Evolutionary conservation across 2,113 vertebrate genomes (phyloP).

Genomic region (Urocolius indicus): DNA sequence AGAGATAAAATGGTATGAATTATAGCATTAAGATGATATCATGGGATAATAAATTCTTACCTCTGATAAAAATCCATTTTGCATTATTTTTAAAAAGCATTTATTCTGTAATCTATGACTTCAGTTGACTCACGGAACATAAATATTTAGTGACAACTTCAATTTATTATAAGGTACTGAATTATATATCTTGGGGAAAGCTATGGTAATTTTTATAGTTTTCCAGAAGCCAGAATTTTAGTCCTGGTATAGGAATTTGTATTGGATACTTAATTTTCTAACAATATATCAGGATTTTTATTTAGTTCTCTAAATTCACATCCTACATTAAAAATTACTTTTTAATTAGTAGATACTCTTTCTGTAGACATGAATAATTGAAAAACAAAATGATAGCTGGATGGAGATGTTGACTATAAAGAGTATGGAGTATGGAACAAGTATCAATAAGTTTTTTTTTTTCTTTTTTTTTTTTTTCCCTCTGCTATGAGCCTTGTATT

Average conservation of each 20-base stretch:
- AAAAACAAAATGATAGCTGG: neutral
- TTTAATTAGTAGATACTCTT: neutral
- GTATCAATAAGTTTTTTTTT: neutral
- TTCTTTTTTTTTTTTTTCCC: neutral
- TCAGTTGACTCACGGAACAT: neutral
- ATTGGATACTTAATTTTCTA: neutral
- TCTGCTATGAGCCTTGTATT: neutral
- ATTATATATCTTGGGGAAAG: neutral
- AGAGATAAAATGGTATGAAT: neutral
- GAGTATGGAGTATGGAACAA: neutral
- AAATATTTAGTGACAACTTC: neutral
- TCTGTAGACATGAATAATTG: neutral
- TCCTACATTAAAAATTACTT: neutral
- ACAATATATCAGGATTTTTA: neutral
- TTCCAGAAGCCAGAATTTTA: neutral
- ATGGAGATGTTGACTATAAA: neutral
- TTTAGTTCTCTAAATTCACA: neutral
- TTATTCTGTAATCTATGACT: neutral
- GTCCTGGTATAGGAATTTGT: neutral
- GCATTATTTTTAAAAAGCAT: neutral
- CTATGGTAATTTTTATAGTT: neutral
- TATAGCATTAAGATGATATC: neutral
- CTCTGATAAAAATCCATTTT: neutral
- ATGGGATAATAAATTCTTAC: neutral
- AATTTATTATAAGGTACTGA: neutral